phyloP scores from a whole-genome alignment of 2,113 vertebrate species.

The Saguinus midas region DNA sequence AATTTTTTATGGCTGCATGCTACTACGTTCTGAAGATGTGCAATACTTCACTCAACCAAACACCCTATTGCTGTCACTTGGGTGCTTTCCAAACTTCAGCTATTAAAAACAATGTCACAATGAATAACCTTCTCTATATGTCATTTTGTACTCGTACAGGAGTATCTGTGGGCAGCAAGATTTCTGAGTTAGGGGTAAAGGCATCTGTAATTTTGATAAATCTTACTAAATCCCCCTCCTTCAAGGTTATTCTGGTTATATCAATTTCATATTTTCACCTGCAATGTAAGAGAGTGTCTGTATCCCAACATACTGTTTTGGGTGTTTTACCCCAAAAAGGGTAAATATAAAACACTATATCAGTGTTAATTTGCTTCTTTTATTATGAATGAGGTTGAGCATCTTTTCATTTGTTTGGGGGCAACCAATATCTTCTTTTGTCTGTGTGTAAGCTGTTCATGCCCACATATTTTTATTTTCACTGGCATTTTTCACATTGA shows the following conservation, averaged over 20 bases:
- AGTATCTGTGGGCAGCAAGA: neutral
- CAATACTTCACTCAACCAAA: conserved; percentile 16
- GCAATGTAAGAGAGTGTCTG: neutral
- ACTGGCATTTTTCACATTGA: neutral
- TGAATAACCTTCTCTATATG: conserved; percentile 47
- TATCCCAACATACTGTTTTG: neutral
- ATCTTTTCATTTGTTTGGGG: neutral
- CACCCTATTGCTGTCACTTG: neutral
- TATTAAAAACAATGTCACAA: conserved; percentile 45
- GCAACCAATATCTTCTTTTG: neutral
- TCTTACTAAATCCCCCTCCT: neutral
- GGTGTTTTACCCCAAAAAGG: neutral
- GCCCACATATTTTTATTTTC: neutral
- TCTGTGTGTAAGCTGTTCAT: neutral
- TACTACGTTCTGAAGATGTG: neutral
- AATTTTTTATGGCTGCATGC: neutral
- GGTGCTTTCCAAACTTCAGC: neutral
- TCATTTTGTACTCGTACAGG: conserved; percentile 41
- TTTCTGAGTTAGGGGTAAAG: conserved; percentile 19
- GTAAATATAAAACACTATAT: neutral
- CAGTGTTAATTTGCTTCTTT: neutral
- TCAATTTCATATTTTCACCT: neutral
- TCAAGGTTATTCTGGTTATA: conserved; percentile 36
- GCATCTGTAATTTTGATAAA: conserved; percentile 56
- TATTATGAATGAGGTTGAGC: neutral